phyloP scores from a whole-genome alignment of 1,140 invertebrate species.

The Cherax destructor region DNA sequence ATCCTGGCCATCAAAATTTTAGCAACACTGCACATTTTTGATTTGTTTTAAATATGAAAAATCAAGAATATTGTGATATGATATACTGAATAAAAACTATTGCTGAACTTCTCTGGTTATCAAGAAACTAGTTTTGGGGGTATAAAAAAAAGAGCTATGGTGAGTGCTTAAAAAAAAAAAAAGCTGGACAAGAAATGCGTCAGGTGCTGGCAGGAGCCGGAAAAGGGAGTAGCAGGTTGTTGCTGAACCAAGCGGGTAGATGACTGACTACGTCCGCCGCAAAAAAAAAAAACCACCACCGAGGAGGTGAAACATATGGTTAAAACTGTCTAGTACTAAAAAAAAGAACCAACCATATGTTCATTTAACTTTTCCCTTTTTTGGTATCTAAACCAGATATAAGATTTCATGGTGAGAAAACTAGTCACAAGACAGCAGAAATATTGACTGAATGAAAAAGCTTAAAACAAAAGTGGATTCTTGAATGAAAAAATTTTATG shows the following conservation, averaged over 20 bases:
- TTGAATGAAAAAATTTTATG: not conserved
- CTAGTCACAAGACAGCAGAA: conserved; percentile 23
- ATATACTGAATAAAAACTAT: not conserved
- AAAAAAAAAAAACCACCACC: conserved; percentile 16
- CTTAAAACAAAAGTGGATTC: not conserved
- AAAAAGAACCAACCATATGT: conserved; percentile 18
- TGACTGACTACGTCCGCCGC: conserved; percentile 47
- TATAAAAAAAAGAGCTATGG: not conserved
- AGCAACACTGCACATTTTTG: not conserved
- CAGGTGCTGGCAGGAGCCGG: conserved; percentile 45
- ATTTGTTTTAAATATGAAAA: not conserved
- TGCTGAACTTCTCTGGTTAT: not conserved
- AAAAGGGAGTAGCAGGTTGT: conserved; percentile 47
- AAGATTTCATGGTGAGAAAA: conserved; percentile 38
- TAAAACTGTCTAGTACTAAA: not conserved
- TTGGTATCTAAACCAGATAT: conserved; percentile 45
- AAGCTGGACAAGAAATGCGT: conserved; percentile 26
- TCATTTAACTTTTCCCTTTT: not conserved
- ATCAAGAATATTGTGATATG: not conserved
- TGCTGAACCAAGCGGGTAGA: conserved; percentile 51
- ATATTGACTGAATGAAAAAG: conserved; percentile 9
- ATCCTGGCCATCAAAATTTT: not conserved
- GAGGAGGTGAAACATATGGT: conserved; percentile 21
- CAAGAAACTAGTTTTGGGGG: not conserved
- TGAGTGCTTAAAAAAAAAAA: conserved; percentile 18